Evolutionary conservation across 2,797 vertebrate species (phyloP).

Genomic region (Cirrhinus mrigala): DNA sequence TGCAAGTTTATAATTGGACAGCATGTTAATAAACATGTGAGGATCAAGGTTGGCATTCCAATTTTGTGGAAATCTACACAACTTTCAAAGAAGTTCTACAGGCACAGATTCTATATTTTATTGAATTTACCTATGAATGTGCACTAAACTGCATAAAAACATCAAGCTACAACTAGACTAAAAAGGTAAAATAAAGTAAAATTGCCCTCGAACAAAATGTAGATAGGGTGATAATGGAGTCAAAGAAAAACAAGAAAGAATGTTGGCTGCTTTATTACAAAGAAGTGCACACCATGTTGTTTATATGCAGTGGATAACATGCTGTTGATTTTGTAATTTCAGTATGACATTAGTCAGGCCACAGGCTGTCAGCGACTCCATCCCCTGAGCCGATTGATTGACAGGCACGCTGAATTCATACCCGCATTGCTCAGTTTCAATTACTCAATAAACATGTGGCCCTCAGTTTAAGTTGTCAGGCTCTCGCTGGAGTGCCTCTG

Average conservation of each 20-base stretch:
- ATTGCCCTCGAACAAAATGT: neutral
- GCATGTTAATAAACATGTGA: neutral
- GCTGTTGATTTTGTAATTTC: slow-evolving; percentile 67
- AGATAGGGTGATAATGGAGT: neutral
- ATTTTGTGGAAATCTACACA: neutral
- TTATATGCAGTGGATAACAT: slow-evolving; percentile 62
- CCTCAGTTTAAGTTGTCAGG: slow-evolving; percentile 60
- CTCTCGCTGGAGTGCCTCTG: slow-evolving; percentile 54
- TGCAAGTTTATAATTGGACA: neutral
- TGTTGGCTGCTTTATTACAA: slow-evolving; percentile 45
- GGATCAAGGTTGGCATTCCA: neutral
- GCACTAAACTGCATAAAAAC: neutral
- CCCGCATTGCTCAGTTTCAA: slow-evolving; percentile 63
- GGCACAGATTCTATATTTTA: neutral
- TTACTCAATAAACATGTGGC: slow-evolving; percentile 67
- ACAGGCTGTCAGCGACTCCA: slow-evolving; percentile 55
- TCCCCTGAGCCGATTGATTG: slow-evolving; percentile 59
- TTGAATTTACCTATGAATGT: neutral
- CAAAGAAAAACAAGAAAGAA: slow-evolving; percentile 15
- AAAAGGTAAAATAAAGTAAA: neutral
- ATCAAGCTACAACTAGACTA: neutral
- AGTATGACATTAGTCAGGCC: slow-evolving; percentile 58
- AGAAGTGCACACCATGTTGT: slow-evolving; percentile 50
- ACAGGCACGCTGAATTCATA: slow-evolving; percentile 61
- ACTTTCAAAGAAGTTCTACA: neutral